phyloP scores from a whole-genome alignment of 2,113 vertebrate genomes.

The Archilochus colubris region DNA sequence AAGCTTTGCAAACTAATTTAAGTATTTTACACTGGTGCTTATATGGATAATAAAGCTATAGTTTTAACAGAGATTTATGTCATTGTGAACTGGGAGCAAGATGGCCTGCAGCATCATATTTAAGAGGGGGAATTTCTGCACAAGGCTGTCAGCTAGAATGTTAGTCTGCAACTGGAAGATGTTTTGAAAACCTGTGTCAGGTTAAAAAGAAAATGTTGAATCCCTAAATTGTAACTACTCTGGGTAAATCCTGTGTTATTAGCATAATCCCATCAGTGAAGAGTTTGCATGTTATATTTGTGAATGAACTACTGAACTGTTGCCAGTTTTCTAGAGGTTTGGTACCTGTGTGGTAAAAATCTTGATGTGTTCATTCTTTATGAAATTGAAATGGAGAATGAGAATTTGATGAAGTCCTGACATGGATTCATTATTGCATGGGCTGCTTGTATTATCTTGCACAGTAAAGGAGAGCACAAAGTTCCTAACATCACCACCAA shows the following conservation, averaged over 20 bases:
- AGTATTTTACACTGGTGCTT: neutral
- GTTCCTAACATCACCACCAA: neutral
- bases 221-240: neutral
- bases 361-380: neutral
- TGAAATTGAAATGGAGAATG: neutral
- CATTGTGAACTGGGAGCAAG: neutral
- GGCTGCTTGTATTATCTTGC: neutral
- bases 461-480: neutral
- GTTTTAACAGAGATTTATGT: neutral
- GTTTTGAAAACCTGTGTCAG: neutral
- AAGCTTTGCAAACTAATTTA: neutral
- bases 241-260: neutral
- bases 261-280: neutral
- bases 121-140: neutral
- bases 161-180: neutral
- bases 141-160: neutral
- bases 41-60: neutral
- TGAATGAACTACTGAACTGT: slow-evolving; percentile 30
- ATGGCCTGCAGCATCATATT: neutral
- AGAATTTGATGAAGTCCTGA: neutral
- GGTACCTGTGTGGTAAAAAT: neutral
- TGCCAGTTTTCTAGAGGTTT: slow-evolving; percentile 36
- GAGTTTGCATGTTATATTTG: neutral
- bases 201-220: neutral
- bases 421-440: neutral